Base-by-base conservation (phyloP, 2,797 vertebrate species). In the Corythornis leucogaster region DNA sequence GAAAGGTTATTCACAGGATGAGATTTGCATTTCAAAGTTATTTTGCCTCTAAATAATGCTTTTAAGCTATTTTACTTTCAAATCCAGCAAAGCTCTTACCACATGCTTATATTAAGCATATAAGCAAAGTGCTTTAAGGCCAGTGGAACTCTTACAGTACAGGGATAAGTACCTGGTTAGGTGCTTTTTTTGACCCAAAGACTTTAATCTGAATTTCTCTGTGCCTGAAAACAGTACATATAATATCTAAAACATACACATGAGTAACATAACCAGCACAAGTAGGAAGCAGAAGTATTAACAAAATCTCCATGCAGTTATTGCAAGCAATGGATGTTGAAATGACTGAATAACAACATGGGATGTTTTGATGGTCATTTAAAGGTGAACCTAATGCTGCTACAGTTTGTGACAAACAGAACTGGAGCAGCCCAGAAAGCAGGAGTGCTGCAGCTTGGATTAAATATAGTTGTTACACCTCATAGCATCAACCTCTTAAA, bases 401-500 rank as follows among this genome's bases (percentile, higher is more conserved):
- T 62, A 25, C 25, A 48, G 33, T 62, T 90, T 68, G 21, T 82
- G n/a, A 82, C 43, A n/a, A 80, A 63, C 69, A 31, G 18, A 77
- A 73, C 26, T 91, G 55, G 22, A 42, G 55, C 55, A 89, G 20
- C 26, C 35, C 70, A 63, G 69, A 78, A 80, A 68, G 46, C 25
- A 42, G 6, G 43, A 82, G 28, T 82, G 66, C 69, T 78, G 63
- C 69, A 76, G 55, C 66, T 89, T 93, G 42, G 58, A 40, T 80
- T 85, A 87, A 85, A 90, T 40, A 22, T 48, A 82, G 21, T 64
- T 58, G 58, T 61, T 90, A 74, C 30, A 45, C 28, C 40, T 92
- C 54, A 61, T 46, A 61, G 33, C 58, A 78, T 75, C 75, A 80
- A 71, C 55, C 73, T 96, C 81, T 94, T 95, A 90, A 94, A 93